Evolutionary conservation across 1,140 invertebrate genomes (phyloP), one percentile per base, ranked within the genome.

Genomic region (Pemphigus obesinymphae): DNA sequence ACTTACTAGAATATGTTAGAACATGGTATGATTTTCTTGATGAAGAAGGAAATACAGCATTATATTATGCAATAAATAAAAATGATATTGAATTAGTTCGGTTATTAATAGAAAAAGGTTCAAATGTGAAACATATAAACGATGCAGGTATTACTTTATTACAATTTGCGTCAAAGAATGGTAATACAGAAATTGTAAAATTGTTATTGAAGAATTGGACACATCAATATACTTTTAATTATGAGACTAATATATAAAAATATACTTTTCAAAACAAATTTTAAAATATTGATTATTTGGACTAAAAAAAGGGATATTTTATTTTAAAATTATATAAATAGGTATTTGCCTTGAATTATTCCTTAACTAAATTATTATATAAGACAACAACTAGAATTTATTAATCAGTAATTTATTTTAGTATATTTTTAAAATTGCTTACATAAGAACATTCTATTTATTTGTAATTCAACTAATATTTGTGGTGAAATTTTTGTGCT

Each of bases 321-420:
- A 80, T 80, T 63, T 40, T 43, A 23, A 78, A 78, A 55, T 78
- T 50, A 78, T 78, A 37, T 23, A n/a, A n/a, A n/a, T n/a, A n/a
- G n/a, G n/a, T n/a, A 6, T 11, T 1, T 45, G 43, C 20, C 34
- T 55, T 78, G 58, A 58, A 34, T 76, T 55, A 76, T 76, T 78
- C 37, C 58, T 40, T 55, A 58, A 58, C 20, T 58, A 63, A 26
- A 37, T 31, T 76, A 61, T 78, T 78, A 58, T n/a, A n/a, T 58
- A 58, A 53, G 75, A 78, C 73, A 58, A 4, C 37, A 78, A 0
- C 53, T 26, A 78, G 29, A 34, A 26, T 40, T 6, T 23, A 76
- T 53, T 45, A 43, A 26, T 63, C 13, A 63, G 7, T 29, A 43
- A 80, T 45, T 80, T 31, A 45, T 80, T 80, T 80, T 63, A 63